Evolutionary conservation across 2,113 vertebrate genomes (phyloP), one percentile per base, ranked within the genome.

Genomic region (Egretta garzetta): DNA sequence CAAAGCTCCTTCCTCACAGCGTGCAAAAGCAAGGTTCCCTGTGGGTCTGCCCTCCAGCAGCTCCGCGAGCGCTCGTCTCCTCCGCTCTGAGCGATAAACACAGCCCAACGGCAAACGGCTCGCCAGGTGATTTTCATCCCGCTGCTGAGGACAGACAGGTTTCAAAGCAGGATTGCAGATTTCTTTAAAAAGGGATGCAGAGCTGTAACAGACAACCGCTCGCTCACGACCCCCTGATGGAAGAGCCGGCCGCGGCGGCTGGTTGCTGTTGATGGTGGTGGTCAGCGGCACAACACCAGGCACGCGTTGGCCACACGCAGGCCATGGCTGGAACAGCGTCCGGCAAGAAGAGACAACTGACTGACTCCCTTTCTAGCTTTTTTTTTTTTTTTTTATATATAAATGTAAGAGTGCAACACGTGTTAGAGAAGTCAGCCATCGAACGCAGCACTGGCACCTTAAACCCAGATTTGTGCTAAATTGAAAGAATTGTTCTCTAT

Each of bases 161-260:
- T 33, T 87, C 91, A 70, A 52, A 58, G 28, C 22, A 73, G 70
- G 43, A 73, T 2, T 5, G 24, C 21, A 70, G 71, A 94, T 86
- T 18, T 18, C 62, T 83, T 67, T 76, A 74, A 87, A 85, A 92
- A 39, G 33, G 60, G 39, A 49, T 33, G 14, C 6, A 26, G 68
- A 55, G 39, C 15, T 41, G 6, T 4, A 30, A 28, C 13, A 47
- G 30, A 37, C 5, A 20, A 16, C 32, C 0, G 0, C 9, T 37
- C 23, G 45, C 4, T 41, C 0, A 73, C 50, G 6, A 41, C 6
- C 5, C 75, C 63, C 63, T 4, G 30, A 19, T 2, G 22, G 1
- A 58, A 75, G 27, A 41, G 77, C 27, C 80, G 55, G 72, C 56
- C 15, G 17, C 66, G 32, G 76, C 0, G 9, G 86, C 90, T 79